phyloP scores from a whole-genome alignment of 2,797 vertebrate genomes.

The Botia kubotai region DNA sequence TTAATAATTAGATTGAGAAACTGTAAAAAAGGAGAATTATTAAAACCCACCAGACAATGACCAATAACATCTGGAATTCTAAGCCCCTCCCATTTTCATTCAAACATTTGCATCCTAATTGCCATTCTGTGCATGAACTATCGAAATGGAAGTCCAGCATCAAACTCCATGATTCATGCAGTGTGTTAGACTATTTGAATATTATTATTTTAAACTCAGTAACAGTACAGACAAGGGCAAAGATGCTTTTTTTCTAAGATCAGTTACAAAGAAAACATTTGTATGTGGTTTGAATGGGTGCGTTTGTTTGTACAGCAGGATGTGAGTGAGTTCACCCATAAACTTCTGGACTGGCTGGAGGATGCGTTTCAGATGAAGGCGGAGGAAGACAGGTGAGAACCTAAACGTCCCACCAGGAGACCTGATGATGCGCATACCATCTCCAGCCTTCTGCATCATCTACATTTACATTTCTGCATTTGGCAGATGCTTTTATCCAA shows the following conservation, averaged over 20 bases:
- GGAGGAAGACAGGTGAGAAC: slow-evolving; percentile 91
- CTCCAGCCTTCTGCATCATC: slow-evolving; percentile 1
- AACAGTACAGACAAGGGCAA: neutral
- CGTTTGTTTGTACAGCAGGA: slow-evolving; percentile 87
- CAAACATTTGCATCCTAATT: neutral
- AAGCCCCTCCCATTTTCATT: neutral
- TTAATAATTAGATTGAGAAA: neutral
- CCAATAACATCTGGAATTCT: neutral
- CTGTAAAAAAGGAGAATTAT: neutral
- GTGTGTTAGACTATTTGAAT: too few species aligned
- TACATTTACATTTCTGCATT: neutral
- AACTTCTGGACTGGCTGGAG: slow-evolving; percentile 97
- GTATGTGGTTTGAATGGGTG: neutral
- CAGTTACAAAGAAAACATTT: neutral
- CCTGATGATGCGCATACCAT: neutral
- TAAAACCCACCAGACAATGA: neutral
- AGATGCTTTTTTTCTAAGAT: neutral
- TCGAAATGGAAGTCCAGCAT: too few species aligned
- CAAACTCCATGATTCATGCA: too few species aligned
- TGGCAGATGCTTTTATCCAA: too few species aligned
- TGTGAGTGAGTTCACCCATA: slow-evolving; percentile 98
- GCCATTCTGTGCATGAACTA: neutral
- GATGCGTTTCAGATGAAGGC: slow-evolving; percentile 99
- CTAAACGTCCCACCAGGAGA: neutral
- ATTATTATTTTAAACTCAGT: too few species aligned